Conservation (phyloP, 2,113 vertebrate species). For the Sinocyclocheilus anshuiensis region DNA sequence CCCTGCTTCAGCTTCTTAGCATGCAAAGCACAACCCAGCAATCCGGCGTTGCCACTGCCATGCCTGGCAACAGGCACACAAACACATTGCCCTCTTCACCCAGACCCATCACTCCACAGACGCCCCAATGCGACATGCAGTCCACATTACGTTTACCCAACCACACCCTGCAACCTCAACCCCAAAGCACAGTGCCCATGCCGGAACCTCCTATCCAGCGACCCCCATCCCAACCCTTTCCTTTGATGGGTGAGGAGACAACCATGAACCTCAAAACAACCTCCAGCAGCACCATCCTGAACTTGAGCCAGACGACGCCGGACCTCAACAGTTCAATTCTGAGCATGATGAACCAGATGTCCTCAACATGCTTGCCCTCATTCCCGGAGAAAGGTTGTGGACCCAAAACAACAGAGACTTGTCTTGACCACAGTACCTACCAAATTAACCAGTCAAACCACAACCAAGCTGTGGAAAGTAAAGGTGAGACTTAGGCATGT, state of each 20-base stretch:
- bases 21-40: constrained; percentile 65
- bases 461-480: constrained; percentile 36
- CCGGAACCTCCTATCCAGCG: constrained; percentile 28
- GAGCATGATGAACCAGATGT: constrained; percentile 63
- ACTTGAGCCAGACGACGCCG: constrained; percentile 52
- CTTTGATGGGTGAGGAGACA: constrained; percentile 45
- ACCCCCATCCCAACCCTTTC: constrained; percentile 43
- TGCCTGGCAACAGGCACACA: constrained; percentile 43
- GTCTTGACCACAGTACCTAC: constrained; percentile 32
- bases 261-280: constrained; percentile 46
- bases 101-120: neutral
- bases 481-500: constrained; percentile 44
- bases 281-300: constrained; percentile 52
- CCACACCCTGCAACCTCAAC: constrained; percentile 36
- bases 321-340: constrained; percentile 59
- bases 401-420: constrained; percentile 29
- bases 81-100: constrained; percentile 32
- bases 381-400: constrained; percentile 53
- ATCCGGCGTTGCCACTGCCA: constrained; percentile 38
- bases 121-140: constrained; percentile 34
- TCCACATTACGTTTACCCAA: constrained; percentile 33
- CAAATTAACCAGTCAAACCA: constrained; percentile 49
- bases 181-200: constrained; percentile 45
- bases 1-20: constrained; percentile 70
- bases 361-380: constrained; percentile 56